Evolutionary conservation across 2,888 invertebrate species (phyloP).

Genomic region (Drosophila neonasuta): DNA sequence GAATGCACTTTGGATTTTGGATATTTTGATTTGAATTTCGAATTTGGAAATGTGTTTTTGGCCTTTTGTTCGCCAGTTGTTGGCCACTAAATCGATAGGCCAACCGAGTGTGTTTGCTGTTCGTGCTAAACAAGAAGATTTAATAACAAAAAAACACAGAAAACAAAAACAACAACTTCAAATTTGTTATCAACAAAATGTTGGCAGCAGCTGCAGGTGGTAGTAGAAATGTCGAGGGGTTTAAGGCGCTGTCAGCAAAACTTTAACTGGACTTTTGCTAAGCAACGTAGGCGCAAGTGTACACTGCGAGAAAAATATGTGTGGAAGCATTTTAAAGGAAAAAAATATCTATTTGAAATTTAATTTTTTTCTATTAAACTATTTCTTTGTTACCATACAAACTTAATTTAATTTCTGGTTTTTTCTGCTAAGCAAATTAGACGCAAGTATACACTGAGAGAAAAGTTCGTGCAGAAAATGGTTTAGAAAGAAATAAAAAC

Average conservation of each 20-base stretch:
- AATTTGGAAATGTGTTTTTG: constrained; percentile 19
- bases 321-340: no score
- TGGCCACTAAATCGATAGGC: constrained; percentile 22
- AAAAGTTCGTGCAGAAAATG: background rate
- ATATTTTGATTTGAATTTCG: constrained; percentile 25
- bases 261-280: constrained; percentile 5
- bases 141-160: constrained; percentile 17
- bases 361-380: no score
- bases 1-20: constrained; percentile 57
- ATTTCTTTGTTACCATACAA: no score
- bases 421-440: background rate
- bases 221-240: background rate
- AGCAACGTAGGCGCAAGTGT: constrained; percentile 1
- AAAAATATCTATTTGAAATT: no score
- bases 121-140: constrained; percentile 6
- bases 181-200: constrained; percentile 25
- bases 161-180: background rate
- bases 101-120: background rate
- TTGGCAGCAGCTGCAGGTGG: constrained; percentile 8
- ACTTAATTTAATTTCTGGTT: no score
- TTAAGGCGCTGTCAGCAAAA: constrained; percentile 24
- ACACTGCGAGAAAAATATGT: background rate
- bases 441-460: background rate
- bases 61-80: constrained; percentile 21
- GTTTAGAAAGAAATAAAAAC: no score